Base-by-base conservation (phyloP, 2,888 invertebrate species). In the Oeneis ivallda region DNA sequence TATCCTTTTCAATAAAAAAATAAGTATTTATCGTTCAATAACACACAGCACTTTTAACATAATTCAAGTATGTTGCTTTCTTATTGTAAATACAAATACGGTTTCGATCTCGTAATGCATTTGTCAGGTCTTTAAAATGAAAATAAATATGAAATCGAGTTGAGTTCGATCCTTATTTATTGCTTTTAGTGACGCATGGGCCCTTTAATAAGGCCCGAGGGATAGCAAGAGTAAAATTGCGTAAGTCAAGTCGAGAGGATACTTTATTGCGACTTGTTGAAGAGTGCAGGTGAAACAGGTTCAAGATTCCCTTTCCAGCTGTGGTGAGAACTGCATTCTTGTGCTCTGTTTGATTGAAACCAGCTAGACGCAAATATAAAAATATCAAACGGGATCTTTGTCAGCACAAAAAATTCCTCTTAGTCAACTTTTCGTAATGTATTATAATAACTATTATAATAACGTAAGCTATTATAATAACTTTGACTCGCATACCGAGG, bases 271-370 rank as follows among this genome's bases (percentile, higher is more conserved):
- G 69, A 72, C 69, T 65, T 69, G 75, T 77, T 79, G 77, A 79
- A 78, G 78, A 77, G 77, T 75, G 75, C 73, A 74, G 73, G 72
- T 72, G 69, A 77, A 87, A 90, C 89, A 72, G 84, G 90, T 89
- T 86, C 74, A 72, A 86, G 87, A 88, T 84, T 84, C 87, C 80
- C 84, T 87, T 84, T 83, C 83, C 81, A 84, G 73, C 71, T 77
- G 78, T 74, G 76, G 74, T 74, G 71, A 69, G 69, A 72, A 71
- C 76, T 69, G 67, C 86, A 88, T 87, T 88, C 87, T 80, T 86
- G 84, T 62, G 81, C 74, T 71, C 62, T 70, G 67, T 76, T 77
- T 81, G 86, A 86, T 86, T 81, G 81, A 79, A 75, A 75, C 76
- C 75, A 72, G 84, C 85, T 86, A 83, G 75, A 26, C 45, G n/a